Evolutionary conservation across 2,113 vertebrate species (phyloP).

Genomic region (Picathartes gymnocephalus): DNA sequence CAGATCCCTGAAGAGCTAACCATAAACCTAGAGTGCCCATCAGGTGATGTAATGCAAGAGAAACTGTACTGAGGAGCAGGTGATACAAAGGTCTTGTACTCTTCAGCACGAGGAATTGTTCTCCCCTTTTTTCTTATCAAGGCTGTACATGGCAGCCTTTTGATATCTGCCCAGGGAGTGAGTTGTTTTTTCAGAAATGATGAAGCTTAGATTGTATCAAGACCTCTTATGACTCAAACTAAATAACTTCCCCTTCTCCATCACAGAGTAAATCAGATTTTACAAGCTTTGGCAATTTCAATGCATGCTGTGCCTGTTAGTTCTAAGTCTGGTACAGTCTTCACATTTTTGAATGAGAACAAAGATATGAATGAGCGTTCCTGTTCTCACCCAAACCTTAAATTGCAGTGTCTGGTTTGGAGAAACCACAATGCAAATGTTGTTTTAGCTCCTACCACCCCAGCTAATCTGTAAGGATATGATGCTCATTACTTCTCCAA

Average conservation of each 20-base stretch:
- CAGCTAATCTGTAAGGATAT: neutral
- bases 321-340: neutral
- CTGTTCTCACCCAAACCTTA: neutral
- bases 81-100: neutral
- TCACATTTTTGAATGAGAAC: neutral
- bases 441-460: neutral
- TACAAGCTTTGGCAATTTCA: neutral
- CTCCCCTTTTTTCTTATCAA: neutral
- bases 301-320: neutral
- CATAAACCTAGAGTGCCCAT: neutral
- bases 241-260: neutral
- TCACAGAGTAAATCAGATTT: neutral
- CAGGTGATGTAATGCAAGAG: neutral
- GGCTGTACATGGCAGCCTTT: neutral
- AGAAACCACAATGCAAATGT: neutral
- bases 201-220: constrained; percentile 46
- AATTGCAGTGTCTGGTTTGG: neutral
- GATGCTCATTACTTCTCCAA: neutral
- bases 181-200: neutral
- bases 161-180: neutral
- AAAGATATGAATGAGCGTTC: neutral
- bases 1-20: neutral
- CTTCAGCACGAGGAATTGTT: neutral
- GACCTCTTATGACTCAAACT: constrained; percentile 9
- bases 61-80: neutral